These are phyloP conservation scores for Clavelina lepadiformis DNA, from an alignment of 23 tunicate species.

Conservation along the genomic window DNA sequence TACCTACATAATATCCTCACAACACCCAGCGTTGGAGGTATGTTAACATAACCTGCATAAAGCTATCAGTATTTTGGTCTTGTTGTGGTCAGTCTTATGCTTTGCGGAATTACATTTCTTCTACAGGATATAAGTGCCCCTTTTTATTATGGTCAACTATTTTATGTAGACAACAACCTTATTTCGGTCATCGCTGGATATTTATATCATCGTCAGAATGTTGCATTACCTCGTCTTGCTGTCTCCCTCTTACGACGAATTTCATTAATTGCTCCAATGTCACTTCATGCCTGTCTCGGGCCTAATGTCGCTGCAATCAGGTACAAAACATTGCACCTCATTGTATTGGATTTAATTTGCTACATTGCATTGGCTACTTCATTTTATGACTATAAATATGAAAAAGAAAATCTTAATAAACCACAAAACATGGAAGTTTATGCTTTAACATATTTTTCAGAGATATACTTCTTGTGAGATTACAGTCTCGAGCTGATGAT, in stretches of 20 bases:
- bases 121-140: background rate
- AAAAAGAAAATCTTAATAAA: background rate
- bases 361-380: no score
- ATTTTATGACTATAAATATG: no score
- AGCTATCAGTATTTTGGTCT: no score
- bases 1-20: conserved; percentile 32
- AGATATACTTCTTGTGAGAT: conserved; percentile 35
- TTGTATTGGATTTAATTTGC: no score
- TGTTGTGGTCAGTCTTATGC: background rate
- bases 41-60: no score
- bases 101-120: background rate
- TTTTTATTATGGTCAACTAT: background rate
- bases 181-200: conserved; percentile 74
- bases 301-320: conserved; percentile 60
- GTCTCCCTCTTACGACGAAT: conserved; percentile 64
- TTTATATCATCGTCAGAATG: conserved; percentile 63
- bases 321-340: no score
- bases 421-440: background rate
- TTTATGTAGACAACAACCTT: conserved; percentile 40
- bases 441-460: conserved; percentile 16
- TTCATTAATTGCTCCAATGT: conserved; percentile 81
- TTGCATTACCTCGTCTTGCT: conserved; percentile 69
- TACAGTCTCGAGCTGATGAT: conserved; percentile 47
- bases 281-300: conserved; percentile 77
- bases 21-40: conserved; percentile 34